Base-by-base conservation (phyloP, 1,140 invertebrate genomes). In the Drosophila ananassae region DNA sequence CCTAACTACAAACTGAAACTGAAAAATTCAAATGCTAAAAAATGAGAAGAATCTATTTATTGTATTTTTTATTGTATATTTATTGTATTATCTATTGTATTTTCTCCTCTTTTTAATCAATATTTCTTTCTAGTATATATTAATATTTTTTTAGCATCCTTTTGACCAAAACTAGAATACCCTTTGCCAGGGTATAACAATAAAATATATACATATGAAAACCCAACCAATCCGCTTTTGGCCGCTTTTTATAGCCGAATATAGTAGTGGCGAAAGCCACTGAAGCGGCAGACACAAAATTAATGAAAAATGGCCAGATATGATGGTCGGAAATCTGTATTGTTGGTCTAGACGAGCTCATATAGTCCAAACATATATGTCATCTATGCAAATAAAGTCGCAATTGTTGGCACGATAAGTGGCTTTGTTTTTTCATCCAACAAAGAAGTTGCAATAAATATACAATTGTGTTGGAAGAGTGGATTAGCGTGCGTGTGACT, bases 191-290 rank as follows among this genome's bases (percentile, higher is more conserved):
- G 7, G 25, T 28, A 25, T 25, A 25, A 5, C 25, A 25, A 25
- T 25, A 28, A 28, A 28, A 28, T n/a, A n/a, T n/a, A 28, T 17
- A 28, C 25, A 28, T 28, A 7, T 57, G 62, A 72, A 34, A 73
- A 73, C 63, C 25, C 22, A 61, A 48, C 37, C 44, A 7, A 72
- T 54, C 69, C 58, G 71, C 71, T 63, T 73, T 28, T 37, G 63
- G 60, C 71, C 30, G 59, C 71, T 56, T 73, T 73, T 73, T 53
- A 55, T 21, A 10, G 34, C 51, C 57, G 41, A 60, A 62, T 22
- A 56, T 24, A 63, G 64, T 24, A 63, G 64, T 8, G 28, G 63
- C 47, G 58, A 63, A 63, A 63, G 63, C 60, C 48, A 64, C 61
- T 28, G 59, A 53, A 63, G 28, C 50, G 28, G 10, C 17, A 68